A percentile compares a stretch with the other conserved stretches of the same genome.
phyloP scores from a whole-genome alignment of 2,888 invertebrate species.

The Lepidocyrtinus sp. region DNA sequence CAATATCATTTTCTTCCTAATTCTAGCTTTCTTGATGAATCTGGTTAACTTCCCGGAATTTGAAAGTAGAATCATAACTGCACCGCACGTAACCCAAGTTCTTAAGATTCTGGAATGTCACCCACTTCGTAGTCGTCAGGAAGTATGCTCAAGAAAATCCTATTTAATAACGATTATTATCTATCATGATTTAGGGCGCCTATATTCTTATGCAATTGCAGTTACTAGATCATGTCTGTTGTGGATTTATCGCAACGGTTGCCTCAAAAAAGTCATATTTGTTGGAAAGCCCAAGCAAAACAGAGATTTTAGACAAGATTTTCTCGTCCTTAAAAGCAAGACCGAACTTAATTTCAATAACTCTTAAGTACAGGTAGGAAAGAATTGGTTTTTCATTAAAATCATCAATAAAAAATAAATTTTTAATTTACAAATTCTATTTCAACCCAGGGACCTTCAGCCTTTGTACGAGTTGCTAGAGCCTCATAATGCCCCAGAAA shows the following conservation, averaged over 20 bases:
- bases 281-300: neutral
- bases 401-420: neutral
- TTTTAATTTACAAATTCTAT: neutral
- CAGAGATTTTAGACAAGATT: neutral
- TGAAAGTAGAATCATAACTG: no score
- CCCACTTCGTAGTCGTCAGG: no score
- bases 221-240: conserved; percentile 14
- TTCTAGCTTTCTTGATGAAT: no score
- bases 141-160: no score
- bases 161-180: no score
- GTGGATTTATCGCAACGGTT: conserved; percentile 23
- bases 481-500: conserved; percentile 16
- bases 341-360: neutral
- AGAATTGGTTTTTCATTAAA: neutral
- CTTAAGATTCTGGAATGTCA: no score
- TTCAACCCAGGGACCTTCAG: neutral
- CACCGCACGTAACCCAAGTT: no score
- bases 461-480: conserved; percentile 6
- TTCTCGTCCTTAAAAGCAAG: neutral
- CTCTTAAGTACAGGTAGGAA: no score
- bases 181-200: no score
- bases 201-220: no score
- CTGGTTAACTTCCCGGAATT: no score
- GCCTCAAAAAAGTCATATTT: neutral
- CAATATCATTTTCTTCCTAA: no score